A percentile compares a stretch with the other conserved stretches of the same genome.
Conservation (phyloP, 2,797 vertebrate species). For the Sphenopsis melanotis region DNA sequence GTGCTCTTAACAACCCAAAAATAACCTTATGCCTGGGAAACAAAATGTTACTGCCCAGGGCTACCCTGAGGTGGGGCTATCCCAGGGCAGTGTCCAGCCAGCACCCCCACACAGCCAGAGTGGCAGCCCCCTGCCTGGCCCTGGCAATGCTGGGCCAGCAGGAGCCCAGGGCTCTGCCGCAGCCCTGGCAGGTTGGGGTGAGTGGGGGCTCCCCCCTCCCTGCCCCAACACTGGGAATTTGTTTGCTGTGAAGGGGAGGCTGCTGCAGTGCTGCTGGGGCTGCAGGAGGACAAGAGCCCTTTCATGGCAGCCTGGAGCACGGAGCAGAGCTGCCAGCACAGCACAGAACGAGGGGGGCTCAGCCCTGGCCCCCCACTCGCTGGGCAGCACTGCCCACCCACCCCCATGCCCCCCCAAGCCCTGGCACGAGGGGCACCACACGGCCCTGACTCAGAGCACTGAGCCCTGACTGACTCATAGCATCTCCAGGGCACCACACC, state of each 20-base stretch:
- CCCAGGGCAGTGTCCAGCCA: not conserved
- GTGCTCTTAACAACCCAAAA: not conserved
- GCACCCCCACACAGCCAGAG: not conserved
- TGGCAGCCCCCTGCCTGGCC: not conserved
- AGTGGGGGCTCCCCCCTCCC: not conserved
- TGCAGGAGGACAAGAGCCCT: slow-evolving; percentile 32
- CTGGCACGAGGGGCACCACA: not conserved
- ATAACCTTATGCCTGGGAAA: not conserved
- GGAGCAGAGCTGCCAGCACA: not conserved
- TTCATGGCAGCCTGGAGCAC: not conserved
- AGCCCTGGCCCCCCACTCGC: not conserved
- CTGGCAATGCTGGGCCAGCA: not conserved
- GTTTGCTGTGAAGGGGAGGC: not conserved
- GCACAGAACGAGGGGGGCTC: fast-evolving
- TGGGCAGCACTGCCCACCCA: not conserved
- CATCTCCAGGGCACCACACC: not conserved
- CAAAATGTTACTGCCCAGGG: not conserved
- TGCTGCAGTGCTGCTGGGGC: not conserved
- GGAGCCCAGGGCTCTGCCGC: not conserved
- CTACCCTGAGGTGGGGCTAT: not conserved
- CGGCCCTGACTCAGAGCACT: not conserved
- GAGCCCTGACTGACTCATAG: slow-evolving; percentile 9
- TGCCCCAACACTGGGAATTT: not conserved
- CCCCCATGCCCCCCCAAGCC: not conserved
- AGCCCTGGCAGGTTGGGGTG: not conserved